These are phyloP conservation scores for Plemyria rubiginata DNA, from an alignment of 2,888 invertebrate genomes.

Conservation along the genomic window DNA sequence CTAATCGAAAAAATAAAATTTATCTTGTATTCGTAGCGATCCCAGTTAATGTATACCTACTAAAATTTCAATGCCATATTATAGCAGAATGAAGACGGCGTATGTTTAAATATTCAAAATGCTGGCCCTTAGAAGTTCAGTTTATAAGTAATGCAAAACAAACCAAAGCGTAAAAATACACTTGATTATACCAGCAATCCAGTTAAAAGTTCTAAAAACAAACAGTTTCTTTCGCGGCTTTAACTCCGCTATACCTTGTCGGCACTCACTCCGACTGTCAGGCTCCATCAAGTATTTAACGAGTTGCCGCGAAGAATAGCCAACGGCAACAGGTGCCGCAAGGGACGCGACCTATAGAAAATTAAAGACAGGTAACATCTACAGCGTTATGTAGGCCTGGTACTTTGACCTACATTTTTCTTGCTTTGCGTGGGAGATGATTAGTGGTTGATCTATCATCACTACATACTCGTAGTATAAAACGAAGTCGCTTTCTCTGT, in stretches of 20 bases:
- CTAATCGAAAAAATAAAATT: too few species aligned
- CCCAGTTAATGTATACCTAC: too few species aligned
- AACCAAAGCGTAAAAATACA: background rate
- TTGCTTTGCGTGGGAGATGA: background rate
- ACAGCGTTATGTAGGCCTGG: slow-evolving; percentile 33
- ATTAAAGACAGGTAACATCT: slow-evolving; percentile 48
- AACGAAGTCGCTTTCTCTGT: too few species aligned
- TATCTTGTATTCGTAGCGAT: too few species aligned
- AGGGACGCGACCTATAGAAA: slow-evolving; percentile 45
- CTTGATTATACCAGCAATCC: slow-evolving; percentile 1
- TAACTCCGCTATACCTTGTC: slow-evolving; percentile 17
- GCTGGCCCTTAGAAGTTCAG: too few species aligned
- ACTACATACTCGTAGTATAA: too few species aligned
- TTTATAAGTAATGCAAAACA: slow-evolving; percentile 9
- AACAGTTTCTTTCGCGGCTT: slow-evolving; percentile 22
- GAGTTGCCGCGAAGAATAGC: slow-evolving; percentile 53
- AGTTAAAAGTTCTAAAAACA: slow-evolving; percentile 24
- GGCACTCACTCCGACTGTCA: slow-evolving; percentile 20
- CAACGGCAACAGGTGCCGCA: slow-evolving; percentile 58
- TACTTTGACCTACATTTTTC: slow-evolving; percentile 37
- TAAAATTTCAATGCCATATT: too few species aligned
- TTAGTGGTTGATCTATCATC: too few species aligned
- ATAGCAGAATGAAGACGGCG: too few species aligned
- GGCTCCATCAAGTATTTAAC: slow-evolving; percentile 54
- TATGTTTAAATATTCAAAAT: too few species aligned